Evolutionary conservation across 2,113 vertebrate species (phyloP).

Genomic region (Carassius carassius): DNA sequence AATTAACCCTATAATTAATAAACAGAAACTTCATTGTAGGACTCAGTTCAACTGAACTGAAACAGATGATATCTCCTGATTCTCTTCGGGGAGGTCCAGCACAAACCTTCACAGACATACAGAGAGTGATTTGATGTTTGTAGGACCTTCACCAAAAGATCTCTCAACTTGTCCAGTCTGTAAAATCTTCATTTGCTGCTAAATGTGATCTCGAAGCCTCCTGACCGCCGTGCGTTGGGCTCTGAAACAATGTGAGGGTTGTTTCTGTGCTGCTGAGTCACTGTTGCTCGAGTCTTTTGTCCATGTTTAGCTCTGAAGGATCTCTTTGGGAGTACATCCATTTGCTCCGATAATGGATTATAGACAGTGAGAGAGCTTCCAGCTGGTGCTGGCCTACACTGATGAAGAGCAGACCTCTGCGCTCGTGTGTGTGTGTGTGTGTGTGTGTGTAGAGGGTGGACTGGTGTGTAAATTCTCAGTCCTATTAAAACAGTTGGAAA

Average conservation of each 20-base stretch:
- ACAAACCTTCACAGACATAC: not conserved
- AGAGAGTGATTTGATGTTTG: not conserved
- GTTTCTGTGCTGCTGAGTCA: conserved; percentile 43
- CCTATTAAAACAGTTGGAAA: conserved; percentile 9
- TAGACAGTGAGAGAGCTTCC: conserved; percentile 57
- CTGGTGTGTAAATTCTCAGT: conserved; percentile 12
- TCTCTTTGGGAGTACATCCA: conserved; percentile 49
- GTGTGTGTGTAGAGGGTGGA: not conserved
- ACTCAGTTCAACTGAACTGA: not conserved
- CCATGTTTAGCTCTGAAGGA: conserved; percentile 54
- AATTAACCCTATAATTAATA: not conserved
- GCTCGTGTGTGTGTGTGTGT: not conserved
- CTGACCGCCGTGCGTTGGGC: not conserved
- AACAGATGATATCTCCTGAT: not conserved
- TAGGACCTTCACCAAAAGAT: conserved; percentile 11
- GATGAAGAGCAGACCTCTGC: conserved; percentile 55
- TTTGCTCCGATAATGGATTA: conserved; percentile 59
- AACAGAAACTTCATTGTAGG: not conserved
- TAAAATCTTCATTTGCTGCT: conserved; percentile 22
- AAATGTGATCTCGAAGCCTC: not conserved
- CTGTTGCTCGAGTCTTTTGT: conserved; percentile 13
- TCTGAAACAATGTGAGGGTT: conserved; percentile 7
- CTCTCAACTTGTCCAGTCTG: conserved; percentile 29
- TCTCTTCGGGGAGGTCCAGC: not conserved
- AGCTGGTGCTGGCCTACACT: conserved; percentile 52